Conservation (phyloP, 2,888 invertebrate genomes). For the Lithophane leautieri region DNA sequence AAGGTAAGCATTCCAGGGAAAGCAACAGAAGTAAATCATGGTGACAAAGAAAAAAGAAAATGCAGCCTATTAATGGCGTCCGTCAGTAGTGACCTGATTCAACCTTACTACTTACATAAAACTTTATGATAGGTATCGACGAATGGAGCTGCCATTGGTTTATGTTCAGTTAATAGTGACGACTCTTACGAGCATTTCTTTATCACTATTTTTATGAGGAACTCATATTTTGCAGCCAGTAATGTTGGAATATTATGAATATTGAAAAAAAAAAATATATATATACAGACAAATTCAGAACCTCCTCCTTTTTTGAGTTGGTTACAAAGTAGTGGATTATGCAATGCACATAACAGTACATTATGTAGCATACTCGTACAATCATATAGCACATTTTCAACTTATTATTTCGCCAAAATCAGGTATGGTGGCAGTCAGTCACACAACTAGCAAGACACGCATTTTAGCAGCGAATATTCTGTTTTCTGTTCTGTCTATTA, state of each 20-base stretch:
- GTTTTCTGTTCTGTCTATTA: not conserved
- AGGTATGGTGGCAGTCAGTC: not conserved
- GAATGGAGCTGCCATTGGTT: conserved; percentile 29
- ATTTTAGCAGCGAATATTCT: not conserved
- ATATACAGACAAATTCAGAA: too few relatives aligned
- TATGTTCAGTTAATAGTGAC: conserved; percentile 37
- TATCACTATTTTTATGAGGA: conserved; percentile 33
- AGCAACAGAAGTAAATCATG: not conserved
- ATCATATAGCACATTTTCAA: not conserved
- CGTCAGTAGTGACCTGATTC: conserved; percentile 42
- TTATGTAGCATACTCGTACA: not conserved
- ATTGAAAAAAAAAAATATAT: too few relatives aligned
- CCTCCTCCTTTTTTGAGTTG: too few relatives aligned
- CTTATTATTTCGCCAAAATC: not conserved
- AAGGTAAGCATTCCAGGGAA: not conserved
- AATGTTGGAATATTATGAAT: conserved; percentile 1
- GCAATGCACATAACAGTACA: not conserved
- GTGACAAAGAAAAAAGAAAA: not conserved
- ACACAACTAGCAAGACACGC: conserved; percentile 7
- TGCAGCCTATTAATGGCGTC: not conserved
- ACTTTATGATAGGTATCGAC: conserved; percentile 35
- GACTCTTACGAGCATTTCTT: conserved; percentile 30
- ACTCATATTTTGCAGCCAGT: conserved; percentile 8
- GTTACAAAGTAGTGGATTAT: not conserved
- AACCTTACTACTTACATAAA: conserved; percentile 31